Evolutionary conservation across 2,113 vertebrate genomes (phyloP).

Genomic region (Mastomys natalensis): DNA sequence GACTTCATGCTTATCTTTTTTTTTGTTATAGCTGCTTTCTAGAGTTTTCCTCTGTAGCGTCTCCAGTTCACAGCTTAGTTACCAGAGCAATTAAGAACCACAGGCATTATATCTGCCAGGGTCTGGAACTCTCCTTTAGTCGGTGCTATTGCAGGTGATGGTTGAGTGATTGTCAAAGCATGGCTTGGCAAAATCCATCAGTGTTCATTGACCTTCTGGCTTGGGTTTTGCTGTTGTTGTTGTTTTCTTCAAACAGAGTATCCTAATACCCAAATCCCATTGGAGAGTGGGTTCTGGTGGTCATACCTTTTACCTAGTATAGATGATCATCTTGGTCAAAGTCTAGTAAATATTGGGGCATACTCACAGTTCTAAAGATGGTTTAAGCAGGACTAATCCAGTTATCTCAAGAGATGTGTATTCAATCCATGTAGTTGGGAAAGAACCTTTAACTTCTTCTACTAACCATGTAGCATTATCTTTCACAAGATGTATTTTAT

Average conservation of each 20-base stretch:
- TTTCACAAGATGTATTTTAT: constrained; percentile 45
- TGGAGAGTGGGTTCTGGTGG: not conserved
- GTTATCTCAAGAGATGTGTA: not conserved
- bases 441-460: constrained; percentile 48
- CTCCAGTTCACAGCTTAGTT: not conserved
- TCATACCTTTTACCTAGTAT: not conserved
- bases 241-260: not conserved
- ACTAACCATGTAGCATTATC: not conserved
- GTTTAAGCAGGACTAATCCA: not conserved
- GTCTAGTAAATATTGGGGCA: not conserved
- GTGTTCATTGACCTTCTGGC: not conserved
- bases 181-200: not conserved
- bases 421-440: not conserved
- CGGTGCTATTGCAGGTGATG: not conserved
- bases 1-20: not conserved
- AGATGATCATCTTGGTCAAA: not conserved
- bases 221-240: not conserved
- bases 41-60: not conserved
- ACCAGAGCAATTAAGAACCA: not conserved
- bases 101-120: not conserved
- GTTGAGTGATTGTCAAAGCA: not conserved
- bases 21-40: not conserved
- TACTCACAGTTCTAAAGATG: not conserved
- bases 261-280: not conserved
- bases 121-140: not conserved